Evolutionary conservation across 1,140 invertebrate species (phyloP).

Genomic region (Drosophila lowei): DNA sequence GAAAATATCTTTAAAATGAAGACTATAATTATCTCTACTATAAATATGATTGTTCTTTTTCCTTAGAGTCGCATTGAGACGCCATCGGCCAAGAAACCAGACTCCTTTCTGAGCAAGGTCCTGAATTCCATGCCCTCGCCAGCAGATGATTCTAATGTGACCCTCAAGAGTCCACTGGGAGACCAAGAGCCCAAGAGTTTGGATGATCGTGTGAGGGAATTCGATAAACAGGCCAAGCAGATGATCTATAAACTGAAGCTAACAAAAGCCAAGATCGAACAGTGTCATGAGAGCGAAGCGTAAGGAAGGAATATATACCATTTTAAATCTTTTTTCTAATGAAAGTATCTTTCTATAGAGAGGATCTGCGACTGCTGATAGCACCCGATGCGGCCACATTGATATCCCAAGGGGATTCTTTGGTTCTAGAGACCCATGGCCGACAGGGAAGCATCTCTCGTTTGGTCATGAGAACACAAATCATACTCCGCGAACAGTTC

Average conservation of each 20-base stretch:
- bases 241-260: slow-evolving; percentile 88
- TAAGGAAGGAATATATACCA: slow-evolving; percentile 35
- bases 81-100: slow-evolving; percentile 71
- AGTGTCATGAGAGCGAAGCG: slow-evolving; percentile 86
- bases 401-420: slow-evolving; percentile 90
- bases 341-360: slow-evolving; percentile 34
- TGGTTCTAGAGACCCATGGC: slow-evolving; percentile 87
- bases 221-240: slow-evolving; percentile 85
- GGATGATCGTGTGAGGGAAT: slow-evolving; percentile 83
- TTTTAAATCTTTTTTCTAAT: not conserved
- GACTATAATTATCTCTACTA: not conserved
- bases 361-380: slow-evolving; percentile 83
- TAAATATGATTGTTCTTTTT: not conserved
- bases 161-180: slow-evolving; percentile 65
- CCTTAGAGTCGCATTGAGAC: slow-evolving; percentile 79
- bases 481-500: slow-evolving; percentile 78
- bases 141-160: slow-evolving; percentile 71
- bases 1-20: slow-evolving; percentile 2
- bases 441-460: slow-evolving; percentile 76
- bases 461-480: slow-evolving; percentile 76
- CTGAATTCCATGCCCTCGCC: slow-evolving; percentile 62
- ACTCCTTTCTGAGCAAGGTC: slow-evolving; percentile 70
- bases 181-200: slow-evolving; percentile 40
- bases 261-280: slow-evolving; percentile 87
- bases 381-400: slow-evolving; percentile 91